Percentiles rank a stretch among this genome's conserved stretches.
phyloP scores from a whole-genome alignment of 2,888 invertebrate genomes.

The Acanthosepion lycidas region DNA sequence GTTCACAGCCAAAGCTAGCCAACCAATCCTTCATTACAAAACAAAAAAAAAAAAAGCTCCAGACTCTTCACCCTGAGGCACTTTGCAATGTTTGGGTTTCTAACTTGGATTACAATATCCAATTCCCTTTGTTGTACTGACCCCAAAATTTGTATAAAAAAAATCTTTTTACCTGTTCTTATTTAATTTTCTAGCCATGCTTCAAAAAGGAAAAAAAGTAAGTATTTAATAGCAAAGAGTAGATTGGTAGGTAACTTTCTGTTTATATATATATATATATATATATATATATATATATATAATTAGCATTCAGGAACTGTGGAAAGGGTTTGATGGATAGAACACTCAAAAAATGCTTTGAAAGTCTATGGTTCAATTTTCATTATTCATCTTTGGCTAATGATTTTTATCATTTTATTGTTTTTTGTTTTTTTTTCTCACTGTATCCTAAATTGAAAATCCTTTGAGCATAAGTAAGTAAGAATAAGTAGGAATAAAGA shows the following conservation, averaged over 20 bases:
- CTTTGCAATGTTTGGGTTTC: constrained; percentile 17
- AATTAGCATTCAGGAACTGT: too few relatives aligned
- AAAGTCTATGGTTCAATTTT: too few relatives aligned
- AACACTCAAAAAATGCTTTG: too few relatives aligned
- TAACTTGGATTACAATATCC: background rate
- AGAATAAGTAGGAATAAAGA: too few relatives aligned
- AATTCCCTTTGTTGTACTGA: background rate
- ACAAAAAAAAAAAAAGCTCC: background rate
- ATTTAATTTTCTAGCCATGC: background rate
- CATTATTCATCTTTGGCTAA: too few relatives aligned
- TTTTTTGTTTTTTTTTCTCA: too few relatives aligned
- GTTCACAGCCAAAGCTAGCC: background rate
- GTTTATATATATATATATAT: background rate
- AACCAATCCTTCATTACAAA: background rate
- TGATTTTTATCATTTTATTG: too few relatives aligned
- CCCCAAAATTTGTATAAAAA: background rate
- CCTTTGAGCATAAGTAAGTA: too few relatives aligned
- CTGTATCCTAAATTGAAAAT: too few relatives aligned
- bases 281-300: background rate
- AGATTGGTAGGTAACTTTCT: background rate
- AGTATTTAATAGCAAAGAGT: background rate
- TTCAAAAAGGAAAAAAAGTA: background rate
- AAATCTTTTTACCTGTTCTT: background rate
- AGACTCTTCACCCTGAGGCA: background rate
- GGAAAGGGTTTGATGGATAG: too few relatives aligned